Conservation (phyloP, 2,113 vertebrate species). For the Mormoops blainvillei region DNA sequence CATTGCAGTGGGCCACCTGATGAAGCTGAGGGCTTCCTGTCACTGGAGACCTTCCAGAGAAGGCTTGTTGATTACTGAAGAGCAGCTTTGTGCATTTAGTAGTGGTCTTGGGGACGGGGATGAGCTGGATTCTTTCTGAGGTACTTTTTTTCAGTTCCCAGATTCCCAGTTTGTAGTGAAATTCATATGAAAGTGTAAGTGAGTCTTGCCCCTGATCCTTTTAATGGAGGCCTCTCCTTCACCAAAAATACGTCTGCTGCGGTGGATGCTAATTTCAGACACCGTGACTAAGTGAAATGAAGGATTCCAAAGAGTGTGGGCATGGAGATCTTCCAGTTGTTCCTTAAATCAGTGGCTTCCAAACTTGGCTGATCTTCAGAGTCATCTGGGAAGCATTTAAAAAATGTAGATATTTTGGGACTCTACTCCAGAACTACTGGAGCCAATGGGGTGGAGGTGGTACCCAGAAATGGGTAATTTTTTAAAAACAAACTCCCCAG, state of each 20-base stretch:
- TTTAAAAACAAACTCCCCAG: neutral
- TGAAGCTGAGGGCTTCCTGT: neutral
- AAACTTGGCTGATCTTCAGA: constrained; percentile 63
- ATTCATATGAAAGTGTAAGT: neutral
- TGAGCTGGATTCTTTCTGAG: neutral
- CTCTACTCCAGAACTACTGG: neutral
- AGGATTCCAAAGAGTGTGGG: constrained; percentile 67
- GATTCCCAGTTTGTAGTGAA: neutral
- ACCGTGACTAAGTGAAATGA: constrained; percentile 67
- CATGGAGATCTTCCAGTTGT: constrained; percentile 67
- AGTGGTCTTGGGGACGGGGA: neutral
- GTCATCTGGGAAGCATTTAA: constrained; percentile 43
- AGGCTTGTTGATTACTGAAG: neutral
- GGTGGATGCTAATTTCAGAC: constrained; percentile 68
- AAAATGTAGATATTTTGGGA: constrained; percentile 30
- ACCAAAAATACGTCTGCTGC: constrained; percentile 57
- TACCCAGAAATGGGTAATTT: neutral
- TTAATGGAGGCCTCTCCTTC: constrained; percentile 32
- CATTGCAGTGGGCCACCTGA: neutral
- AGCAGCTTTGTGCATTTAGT: neutral
- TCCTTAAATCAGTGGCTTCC: constrained; percentile 60
- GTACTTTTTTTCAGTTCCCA: neutral
- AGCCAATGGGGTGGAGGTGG: neutral
- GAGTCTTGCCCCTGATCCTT: constrained; percentile 25
- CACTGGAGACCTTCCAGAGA: neutral